Evolutionary conservation across 30 jellyfish, hydroid and myxozoan genomes (phyloP).

Genomic region (Rhopilema esculentum): DNA sequence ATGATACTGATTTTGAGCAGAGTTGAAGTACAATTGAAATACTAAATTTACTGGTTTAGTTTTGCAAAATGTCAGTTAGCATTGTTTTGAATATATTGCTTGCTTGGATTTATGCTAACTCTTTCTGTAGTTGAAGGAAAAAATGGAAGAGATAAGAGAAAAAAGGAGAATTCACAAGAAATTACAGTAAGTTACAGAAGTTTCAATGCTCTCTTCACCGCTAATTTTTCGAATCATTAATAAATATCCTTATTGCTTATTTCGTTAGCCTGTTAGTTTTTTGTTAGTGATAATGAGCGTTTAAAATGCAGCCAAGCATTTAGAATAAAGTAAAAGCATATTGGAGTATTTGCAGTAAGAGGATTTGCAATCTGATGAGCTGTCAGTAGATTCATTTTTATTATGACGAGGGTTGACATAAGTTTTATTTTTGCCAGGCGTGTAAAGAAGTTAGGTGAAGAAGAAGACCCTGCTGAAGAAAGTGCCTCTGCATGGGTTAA

Average conservation of each 20-base stretch:
- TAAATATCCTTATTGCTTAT: no score
- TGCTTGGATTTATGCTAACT: background rate
- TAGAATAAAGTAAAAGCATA: no score
- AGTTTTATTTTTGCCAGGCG: background rate
- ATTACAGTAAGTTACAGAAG: slow-evolving; percentile 50
- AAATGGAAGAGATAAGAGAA: slow-evolving; percentile 83
- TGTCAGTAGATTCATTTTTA: no score
- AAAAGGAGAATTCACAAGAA: slow-evolving; percentile 84
- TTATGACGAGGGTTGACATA: no score
- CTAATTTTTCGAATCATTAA: background rate
- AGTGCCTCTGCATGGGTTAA: slow-evolving; percentile 97
- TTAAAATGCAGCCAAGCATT: no score
- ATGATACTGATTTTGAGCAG: no score
- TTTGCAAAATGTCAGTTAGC: no score
- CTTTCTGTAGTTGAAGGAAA: slow-evolving; percentile 67
- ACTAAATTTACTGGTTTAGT: no score
- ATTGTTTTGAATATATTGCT: background rate
- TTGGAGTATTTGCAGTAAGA: no score
- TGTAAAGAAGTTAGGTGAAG: slow-evolving; percentile 4
- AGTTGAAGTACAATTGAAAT: no score
- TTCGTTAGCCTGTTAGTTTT: background rate
- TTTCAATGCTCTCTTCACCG: no score
- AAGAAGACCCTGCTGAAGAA: slow-evolving; percentile 84
- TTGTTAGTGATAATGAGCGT: background rate
- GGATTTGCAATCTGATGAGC: no score